Evolutionary conservation across 35 echinoderm and acorn worm species (phyloP), one percentile per base, ranked within the genome.

Genomic region (Heliocidaris erythrogramma): DNA sequence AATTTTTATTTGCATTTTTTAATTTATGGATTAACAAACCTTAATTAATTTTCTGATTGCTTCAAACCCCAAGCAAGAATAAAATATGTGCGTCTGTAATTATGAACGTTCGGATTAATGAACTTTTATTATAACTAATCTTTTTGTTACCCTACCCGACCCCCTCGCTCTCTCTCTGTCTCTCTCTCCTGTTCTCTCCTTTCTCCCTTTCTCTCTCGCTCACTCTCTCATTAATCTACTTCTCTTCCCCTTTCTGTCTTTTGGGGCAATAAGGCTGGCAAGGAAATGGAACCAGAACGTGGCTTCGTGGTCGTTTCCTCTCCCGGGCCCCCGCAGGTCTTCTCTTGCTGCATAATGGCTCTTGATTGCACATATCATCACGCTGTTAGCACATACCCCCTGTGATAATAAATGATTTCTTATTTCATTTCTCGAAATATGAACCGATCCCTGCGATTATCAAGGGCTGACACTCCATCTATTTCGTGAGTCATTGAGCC

Each of bases 321-420:
- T 32, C 87, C 9, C 31, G 31, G 87, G 87, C 30, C 87, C 87
- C 87, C 31, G 5, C 12, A 89, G 87, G 65, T 21, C 87, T 89
- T 89, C 18, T 32, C 87, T 18, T 47, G 47, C 18, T 89, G 8
- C 87, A 89, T 42, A 89, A 89, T 89, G 31, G 29, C 31, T 30
- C 31, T n/a, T 89, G 87, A 89, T 89, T 89, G 87, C 87, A 89
- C 87, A 89, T 89, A 89, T 89, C 87, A 89, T 47, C 87, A 47
- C 87, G 87, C 87, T 89, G 5, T 89, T 89, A 89, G 87, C 87
- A 89, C 87, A 89, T 89, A 89, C 87, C 87, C 31, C 87, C 65
- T 78, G 31, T 48, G 30, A 89, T 89, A 89, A 89, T 89, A 89
- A 89, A 89, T 89, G 87, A 89, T 89, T 89, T 89, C 87, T 89